Base-by-base conservation (phyloP, 2,797 vertebrate genomes). In the Hydrocynus forskahlii region DNA sequence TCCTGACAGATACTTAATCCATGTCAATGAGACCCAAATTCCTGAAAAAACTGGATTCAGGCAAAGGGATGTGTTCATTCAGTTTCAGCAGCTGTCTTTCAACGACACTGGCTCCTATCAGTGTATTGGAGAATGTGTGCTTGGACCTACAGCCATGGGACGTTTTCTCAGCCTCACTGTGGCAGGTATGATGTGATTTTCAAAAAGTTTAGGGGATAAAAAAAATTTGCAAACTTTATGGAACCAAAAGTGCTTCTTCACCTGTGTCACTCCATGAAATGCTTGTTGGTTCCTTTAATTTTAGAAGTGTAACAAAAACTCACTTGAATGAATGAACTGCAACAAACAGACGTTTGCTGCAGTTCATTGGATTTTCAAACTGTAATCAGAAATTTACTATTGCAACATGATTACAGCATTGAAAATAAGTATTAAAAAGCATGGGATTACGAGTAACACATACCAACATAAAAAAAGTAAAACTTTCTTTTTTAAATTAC, bases 131-230 rank as follows among this genome's bases (percentile, higher is more conserved):
- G 19, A 5, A 73, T 84, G 82, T 45, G 4, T 14, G 1, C 7
- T 48, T 35, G 78, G 75, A 40, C 62, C 17, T 25, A 1, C 19
- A 62, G 82, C 12, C 3, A 77, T 73, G 71, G 78, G 78, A 13
- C 69, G 67, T 74, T 5, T 54, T 10, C 4, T 84, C 8, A 0
- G 0, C 4, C 25, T 84, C 25, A 77, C 38, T 2, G 52, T 84
- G 29, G 79, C 68, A 84, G 82, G 78, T 84, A 16, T 79, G 82
- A 40, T 29, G 29, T 29, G 3, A 29, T 29, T 29, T 29, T 2
- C 43, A 43, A 43, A 43, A 43, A 6, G 43, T 43, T 43, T 43
- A 7, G 43, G 43, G 5, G 5, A 43, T 3, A 29, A 29, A 29
- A 29, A 29, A 29, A 29, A 29, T 29, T 3, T 29, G 29, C 43